phyloP scores from a whole-genome alignment of 2,888 invertebrate species.

The Acronicta leporina region DNA sequence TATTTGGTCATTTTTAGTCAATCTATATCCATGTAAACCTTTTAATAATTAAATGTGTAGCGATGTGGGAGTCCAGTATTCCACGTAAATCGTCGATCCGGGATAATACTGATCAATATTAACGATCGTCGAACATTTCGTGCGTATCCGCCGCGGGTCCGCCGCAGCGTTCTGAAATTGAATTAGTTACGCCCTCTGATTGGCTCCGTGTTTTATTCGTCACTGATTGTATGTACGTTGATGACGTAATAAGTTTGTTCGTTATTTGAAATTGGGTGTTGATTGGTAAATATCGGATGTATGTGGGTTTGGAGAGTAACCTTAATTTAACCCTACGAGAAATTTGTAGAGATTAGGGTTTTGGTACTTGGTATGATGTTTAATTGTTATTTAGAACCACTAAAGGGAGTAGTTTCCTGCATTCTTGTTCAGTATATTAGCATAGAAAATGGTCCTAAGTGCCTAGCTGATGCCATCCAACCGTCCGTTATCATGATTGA shows the following conservation, averaged over 20 bases:
- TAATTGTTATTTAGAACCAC: too few species aligned
- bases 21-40: slow-evolving; percentile 48
- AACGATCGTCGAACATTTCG: slow-evolving; percentile 64
- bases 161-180: slow-evolving; percentile 61
- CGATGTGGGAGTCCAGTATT: slow-evolving; percentile 66
- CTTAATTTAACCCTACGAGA: neutral
- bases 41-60: slow-evolving; percentile 80
- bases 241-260: slow-evolving; percentile 51
- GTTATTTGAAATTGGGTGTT: slow-evolving; percentile 51
- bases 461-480: too few species aligned
- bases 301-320: slow-evolving; percentile 9
- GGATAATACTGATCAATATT: slow-evolving; percentile 80
- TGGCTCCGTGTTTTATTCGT: slow-evolving; percentile 57
- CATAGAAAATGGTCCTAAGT: too few species aligned
- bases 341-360: too few species aligned
- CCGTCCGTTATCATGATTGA: too few species aligned
- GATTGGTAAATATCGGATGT: slow-evolving; percentile 46
- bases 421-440: too few species aligned
- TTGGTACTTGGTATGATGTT: too few species aligned
- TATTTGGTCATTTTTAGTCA: slow-evolving; percentile 50
- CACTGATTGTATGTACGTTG: slow-evolving; percentile 54
- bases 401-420: too few species aligned
- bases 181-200: slow-evolving; percentile 72
- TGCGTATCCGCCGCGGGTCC: slow-evolving; percentile 45
- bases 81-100: slow-evolving; percentile 68